These are phyloP conservation scores for Podarcis cretensis DNA, from an alignment of 2,113 vertebrate genomes.

Conservation along the genomic window DNA sequence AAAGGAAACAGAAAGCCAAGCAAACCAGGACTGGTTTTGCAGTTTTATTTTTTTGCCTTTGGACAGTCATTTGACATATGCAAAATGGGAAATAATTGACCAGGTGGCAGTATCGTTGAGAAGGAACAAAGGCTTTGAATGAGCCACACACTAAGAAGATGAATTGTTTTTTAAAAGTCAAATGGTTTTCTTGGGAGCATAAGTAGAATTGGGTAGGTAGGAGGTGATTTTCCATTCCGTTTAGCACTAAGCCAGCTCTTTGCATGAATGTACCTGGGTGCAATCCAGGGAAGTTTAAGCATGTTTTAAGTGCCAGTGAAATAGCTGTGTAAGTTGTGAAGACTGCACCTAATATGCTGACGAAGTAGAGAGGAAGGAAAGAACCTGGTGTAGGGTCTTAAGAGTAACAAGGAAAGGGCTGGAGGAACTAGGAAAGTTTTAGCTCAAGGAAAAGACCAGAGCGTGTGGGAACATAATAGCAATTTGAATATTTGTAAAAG, in stretches of 20 bases:
- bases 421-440: constrained; percentile 13
- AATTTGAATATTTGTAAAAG: not conserved
- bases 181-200: not conserved
- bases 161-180: not conserved
- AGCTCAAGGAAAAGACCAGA: constrained; percentile 2
- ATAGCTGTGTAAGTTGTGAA: not conserved
- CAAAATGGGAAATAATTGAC: not conserved
- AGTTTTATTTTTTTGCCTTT: not conserved
- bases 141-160: not conserved
- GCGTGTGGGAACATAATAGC: not conserved
- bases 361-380: constrained; percentile 25
- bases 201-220: not conserved
- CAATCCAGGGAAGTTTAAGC: not conserved
- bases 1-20: not conserved
- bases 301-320: not conserved
- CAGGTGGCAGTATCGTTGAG: too few relatives aligned
- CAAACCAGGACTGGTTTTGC: not conserved
- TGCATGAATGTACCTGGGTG: not conserved
- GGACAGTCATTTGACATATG: not conserved
- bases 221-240: not conserved
- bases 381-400: not conserved
- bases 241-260: not conserved
- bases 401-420: not conserved
- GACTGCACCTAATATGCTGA: not conserved
- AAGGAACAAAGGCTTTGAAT: not conserved